phyloP scores from a whole-genome alignment of 53 echinoderm and acorn worm genomes.

The Echinarachnius parma region DNA sequence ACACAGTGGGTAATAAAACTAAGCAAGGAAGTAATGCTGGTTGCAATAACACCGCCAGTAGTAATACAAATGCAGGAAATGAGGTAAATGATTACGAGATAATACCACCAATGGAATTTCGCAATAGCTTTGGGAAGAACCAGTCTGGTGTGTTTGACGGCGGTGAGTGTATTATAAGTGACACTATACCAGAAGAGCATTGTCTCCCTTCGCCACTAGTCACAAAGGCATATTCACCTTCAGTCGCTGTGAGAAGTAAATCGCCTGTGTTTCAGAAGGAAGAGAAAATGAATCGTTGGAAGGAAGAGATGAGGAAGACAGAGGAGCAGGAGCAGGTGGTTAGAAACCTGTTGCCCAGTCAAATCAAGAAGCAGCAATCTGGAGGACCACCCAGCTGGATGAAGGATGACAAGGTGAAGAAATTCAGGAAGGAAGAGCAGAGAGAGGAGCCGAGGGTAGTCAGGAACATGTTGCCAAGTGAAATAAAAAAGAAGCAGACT shows the following conservation, averaged over 20 bases:
- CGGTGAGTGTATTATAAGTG: no score
- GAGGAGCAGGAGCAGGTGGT: background rate
- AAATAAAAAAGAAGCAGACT: conserved; percentile 32
- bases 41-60: background rate
- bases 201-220: no score
- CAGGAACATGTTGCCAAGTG: conserved; percentile 19
- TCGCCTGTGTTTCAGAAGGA: conserved; percentile 3
- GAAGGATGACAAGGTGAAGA: conserved; percentile 4
- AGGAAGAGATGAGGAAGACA: background rate
- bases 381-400: no score
- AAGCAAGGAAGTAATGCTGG: background rate
- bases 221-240: no score
- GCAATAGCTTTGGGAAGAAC: no score
- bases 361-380: background rate
- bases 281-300: background rate
- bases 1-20: conserved; percentile 6
- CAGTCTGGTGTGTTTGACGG: no score
- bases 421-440: background rate
- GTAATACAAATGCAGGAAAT: background rate
- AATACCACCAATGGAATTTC: conserved; percentile 8
- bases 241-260: conserved; percentile 11
- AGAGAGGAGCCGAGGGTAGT: conserved; percentile 18
- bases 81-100: conserved; percentile 19
- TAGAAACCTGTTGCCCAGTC: background rate
- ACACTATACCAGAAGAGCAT: no score